phyloP scores from a whole-genome alignment of 2,113 vertebrate genomes.

The rat (Rattus norvegicus) region GRCr8 NC_086039.1:96463001-96463500 shows the following conservation, averaged over 20 bases:
- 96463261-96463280: neutral
- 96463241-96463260: slow-evolving; percentile 6
- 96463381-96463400: slow-evolving; percentile 61
- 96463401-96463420: slow-evolving; percentile 61
- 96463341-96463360: slow-evolving; percentile 50
- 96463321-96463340: slow-evolving; percentile 33
- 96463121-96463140: slow-evolving; percentile 70
- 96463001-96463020: slow-evolving; percentile 77
- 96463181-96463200: slow-evolving; percentile 68
- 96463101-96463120: slow-evolving; percentile 71
- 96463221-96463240: slow-evolving; percentile 37
- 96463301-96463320: slow-evolving; percentile 16
- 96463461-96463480: slow-evolving; percentile 52
- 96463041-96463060: slow-evolving; percentile 69
- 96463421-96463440: slow-evolving; percentile 37
- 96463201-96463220: slow-evolving; percentile 55
- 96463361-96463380: slow-evolving; percentile 27
- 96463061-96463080: slow-evolving; percentile 67
- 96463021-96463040: slow-evolving; percentile 59
- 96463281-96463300: slow-evolving; percentile 48
- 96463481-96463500: slow-evolving; percentile 72
- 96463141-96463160: slow-evolving; percentile 68
- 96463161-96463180: slow-evolving; percentile 70
- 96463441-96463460: slow-evolving; percentile 56
- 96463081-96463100: slow-evolving; percentile 45